phyloP scores from a whole-genome alignment of 2,797 vertebrate species.

The Helicolenus hilgendorfi region DNA sequence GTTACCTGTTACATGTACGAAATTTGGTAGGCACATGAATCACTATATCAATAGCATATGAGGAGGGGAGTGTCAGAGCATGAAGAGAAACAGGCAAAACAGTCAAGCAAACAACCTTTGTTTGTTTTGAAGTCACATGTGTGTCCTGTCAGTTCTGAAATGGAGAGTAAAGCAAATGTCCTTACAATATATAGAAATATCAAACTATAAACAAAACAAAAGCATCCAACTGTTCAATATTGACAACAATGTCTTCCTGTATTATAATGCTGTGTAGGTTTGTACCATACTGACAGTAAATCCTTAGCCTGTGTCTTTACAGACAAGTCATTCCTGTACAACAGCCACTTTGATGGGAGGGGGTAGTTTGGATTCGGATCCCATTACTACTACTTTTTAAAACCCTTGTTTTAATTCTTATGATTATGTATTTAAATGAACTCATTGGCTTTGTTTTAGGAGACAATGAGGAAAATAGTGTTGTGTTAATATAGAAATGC shows the following conservation, averaged over 20 bases:
- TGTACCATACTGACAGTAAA: neutral
- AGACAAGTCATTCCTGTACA: slow-evolving; percentile 12
- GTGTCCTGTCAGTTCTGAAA: neutral
- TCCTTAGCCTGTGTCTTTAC: neutral
- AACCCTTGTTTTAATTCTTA: neutral
- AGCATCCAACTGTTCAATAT: neutral
- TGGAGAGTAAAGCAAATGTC: neutral
- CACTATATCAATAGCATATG: neutral
- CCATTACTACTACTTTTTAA: neutral
- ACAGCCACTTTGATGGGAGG: neutral
- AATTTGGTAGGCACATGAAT: too few relatives aligned
- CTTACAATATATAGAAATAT: neutral
- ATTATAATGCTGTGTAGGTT: neutral
- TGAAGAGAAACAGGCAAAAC: neutral
- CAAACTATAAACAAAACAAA: neutral
- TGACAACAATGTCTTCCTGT: neutral
- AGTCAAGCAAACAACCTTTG: neutral
- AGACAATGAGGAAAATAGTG: slow-evolving; percentile 11
- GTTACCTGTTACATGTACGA: too few relatives aligned
- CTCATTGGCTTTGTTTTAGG: neutral
- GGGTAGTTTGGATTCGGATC: neutral
- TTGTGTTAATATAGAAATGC: neutral
- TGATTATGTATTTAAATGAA: neutral
- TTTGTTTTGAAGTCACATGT: slow-evolving; percentile 6
- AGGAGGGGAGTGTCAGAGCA: neutral